phyloP scores from a whole-genome alignment of 37 sponge, comb jelly and placozoan species.

The Halichondria panicea region DNA sequence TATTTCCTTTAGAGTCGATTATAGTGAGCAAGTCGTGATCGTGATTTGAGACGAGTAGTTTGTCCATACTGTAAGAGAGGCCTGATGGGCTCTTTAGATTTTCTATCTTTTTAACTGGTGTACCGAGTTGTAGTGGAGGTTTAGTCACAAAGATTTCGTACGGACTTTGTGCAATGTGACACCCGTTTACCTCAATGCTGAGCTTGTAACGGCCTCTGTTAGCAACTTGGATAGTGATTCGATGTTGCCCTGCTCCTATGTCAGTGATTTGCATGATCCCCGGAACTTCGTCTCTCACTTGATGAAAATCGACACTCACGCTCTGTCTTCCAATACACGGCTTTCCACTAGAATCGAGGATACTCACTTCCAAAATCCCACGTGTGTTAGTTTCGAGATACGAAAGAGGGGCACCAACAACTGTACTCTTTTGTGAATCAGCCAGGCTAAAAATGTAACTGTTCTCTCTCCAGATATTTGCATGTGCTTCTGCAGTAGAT shows the following conservation, averaged over 20 bases:
- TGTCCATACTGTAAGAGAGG: background rate
- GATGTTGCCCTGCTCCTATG: background rate
- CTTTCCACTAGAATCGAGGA: background rate
- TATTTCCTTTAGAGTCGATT: background rate
- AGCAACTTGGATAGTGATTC: background rate
- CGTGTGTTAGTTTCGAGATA: background rate
- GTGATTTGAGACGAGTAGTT: background rate
- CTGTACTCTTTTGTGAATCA: conserved; percentile 1
- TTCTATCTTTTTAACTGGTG: background rate
- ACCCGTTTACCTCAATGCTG: background rate
- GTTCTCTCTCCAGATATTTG: background rate
- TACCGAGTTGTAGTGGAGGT: background rate
- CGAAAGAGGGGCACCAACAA: background rate
- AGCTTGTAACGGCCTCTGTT: background rate
- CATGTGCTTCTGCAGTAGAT: background rate
- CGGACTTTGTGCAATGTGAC: background rate
- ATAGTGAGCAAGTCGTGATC: background rate
- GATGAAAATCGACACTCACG: background rate
- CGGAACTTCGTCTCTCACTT: background rate
- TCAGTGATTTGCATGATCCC: background rate
- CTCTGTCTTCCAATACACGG: background rate
- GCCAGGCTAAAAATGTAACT: background rate
- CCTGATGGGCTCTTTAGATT: background rate
- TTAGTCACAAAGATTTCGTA: background rate
- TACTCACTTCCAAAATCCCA: background rate